Evolutionary conservation across 2,113 vertebrate species (phyloP), one percentile per base, ranked within the genome.

Genomic region (Sciurus niger): DNA sequence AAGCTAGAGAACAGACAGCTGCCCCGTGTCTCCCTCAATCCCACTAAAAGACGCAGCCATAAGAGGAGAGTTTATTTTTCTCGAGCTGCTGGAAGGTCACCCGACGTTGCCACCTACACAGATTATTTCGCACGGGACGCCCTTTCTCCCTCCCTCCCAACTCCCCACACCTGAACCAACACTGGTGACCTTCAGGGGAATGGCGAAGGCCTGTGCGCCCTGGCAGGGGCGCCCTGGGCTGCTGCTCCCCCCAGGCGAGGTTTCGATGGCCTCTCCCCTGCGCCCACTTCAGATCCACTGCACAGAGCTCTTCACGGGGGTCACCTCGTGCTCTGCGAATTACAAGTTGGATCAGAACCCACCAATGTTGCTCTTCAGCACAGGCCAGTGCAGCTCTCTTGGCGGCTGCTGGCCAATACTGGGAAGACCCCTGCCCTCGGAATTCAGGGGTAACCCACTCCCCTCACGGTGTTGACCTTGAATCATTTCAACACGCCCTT

Each of bases 161-260:
- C 55, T 60, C 63, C 68, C 65, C 8, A 4, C 88, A 73, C 84
- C 89, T 82, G 87, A 89, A 32, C 90, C 87, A 43, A 43, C 77
- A 72, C 18, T 8, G 0, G 37, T 25, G 90, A 92, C 95, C 65
- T 24, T 65, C 89, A 12, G 10, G 63, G 67, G 67, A 55, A 37
- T 0, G n/a, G 63, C 20, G 53, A 14, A 17, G 1, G 7, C 28
- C 0, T 0, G 43, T 60, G 58, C 8, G 2, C 0, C 48, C 46
- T 1, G 13, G 55, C 67, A 70, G 55, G 22, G 24, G 24, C 12
- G 60, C 43, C 53, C 72, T n/a, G 32, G 6, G 43, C 8, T 8
- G 53, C 16, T 3, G 14, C 53, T 53, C 14, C 53, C 55, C 20
- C 20, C 55, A 7, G 20, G 8, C 20, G 20, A 58, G 55, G 55